phyloP scores from a whole-genome alignment of 2,797 vertebrate species.

The Botia almorhae region DNA sequence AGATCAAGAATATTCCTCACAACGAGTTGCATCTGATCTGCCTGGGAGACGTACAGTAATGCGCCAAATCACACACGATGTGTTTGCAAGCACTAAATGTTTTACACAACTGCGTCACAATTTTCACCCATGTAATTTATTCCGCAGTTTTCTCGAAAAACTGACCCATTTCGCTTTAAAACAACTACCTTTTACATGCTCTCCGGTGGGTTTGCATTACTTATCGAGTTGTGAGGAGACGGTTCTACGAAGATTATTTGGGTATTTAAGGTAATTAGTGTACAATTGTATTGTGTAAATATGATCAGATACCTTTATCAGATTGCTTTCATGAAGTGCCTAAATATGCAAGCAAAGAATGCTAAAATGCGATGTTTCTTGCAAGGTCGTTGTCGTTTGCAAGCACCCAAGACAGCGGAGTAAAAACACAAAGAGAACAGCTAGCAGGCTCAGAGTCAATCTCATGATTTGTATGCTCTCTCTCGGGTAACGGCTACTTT shows the following conservation, averaged over 20 bases:
- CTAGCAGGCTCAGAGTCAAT: conserved; percentile 61
- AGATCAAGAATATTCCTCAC: not conserved
- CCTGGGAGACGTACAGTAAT: conserved; percentile 35
- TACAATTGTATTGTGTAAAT: conserved; percentile 53
- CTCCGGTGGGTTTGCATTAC: not conserved
- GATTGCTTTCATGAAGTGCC: conserved; percentile 1
- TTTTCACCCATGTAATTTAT: conserved; percentile 75
- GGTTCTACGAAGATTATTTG: conserved; percentile 21
- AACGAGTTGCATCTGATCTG: conserved; percentile 8
- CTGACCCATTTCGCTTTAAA: conserved; percentile 62
- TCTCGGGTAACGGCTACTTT: conserved; percentile 63
- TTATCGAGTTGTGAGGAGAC: conserved; percentile 4
- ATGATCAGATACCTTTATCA: conserved; percentile 23
- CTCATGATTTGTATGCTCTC: conserved; percentile 51
- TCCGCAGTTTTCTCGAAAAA: conserved; percentile 72
- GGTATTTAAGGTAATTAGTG: conserved; percentile 44
- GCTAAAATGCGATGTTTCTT: conserved; percentile 7
- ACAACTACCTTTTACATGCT: conserved; percentile 55
- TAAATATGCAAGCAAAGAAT: conserved; percentile 22
- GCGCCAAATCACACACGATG: conserved; percentile 47
- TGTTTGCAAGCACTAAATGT: conserved; percentile 66
- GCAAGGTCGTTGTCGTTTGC: conserved; percentile 60
- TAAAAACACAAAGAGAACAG: conserved; percentile 77
- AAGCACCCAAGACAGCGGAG: conserved; percentile 64
- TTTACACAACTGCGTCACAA: conserved; percentile 87